Evolutionary conservation across 2,797 vertebrate genomes (phyloP).

Genomic region (Macrochelys suwanniensis): DNA sequence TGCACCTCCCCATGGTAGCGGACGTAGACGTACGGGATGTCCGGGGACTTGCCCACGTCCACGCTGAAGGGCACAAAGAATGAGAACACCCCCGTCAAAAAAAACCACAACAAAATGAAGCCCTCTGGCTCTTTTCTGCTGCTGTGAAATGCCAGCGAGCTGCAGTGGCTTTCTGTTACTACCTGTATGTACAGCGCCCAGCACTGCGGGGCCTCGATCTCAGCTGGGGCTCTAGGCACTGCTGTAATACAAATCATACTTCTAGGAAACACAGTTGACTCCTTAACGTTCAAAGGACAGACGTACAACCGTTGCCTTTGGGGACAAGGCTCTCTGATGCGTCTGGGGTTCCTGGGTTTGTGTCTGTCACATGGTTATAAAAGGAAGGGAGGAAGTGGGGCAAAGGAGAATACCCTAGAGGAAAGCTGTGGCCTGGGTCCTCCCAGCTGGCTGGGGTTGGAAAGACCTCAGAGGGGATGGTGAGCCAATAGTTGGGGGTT

Average conservation of each 20-base stretch:
- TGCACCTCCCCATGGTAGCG: conserved; percentile 88
- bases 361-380: not conserved
- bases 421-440: not conserved
- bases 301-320: not conserved
- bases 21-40: conserved; percentile 95
- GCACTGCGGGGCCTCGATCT: not conserved
- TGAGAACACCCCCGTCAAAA: not conserved
- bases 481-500: not conserved
- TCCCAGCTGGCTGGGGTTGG: not conserved
- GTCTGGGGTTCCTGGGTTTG: not conserved
- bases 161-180: not conserved
- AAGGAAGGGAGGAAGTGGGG: not conserved
- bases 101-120: too few relatives aligned
- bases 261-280: not conserved
- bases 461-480: not conserved
- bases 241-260: not conserved
- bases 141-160: not conserved
- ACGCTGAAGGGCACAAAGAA: conserved; percentile 82
- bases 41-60: conserved; percentile 95
- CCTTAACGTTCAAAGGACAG: not conserved
- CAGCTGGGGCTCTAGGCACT: not conserved
- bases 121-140: not conserved
- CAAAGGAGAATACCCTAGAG: not conserved
- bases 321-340: not conserved
- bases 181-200: not conserved